A percentile compares a stretch with the other conserved stretches of the same genome.
Conservation (phyloP, 2,797 vertebrate species). For the Psittacula echo region DNA sequence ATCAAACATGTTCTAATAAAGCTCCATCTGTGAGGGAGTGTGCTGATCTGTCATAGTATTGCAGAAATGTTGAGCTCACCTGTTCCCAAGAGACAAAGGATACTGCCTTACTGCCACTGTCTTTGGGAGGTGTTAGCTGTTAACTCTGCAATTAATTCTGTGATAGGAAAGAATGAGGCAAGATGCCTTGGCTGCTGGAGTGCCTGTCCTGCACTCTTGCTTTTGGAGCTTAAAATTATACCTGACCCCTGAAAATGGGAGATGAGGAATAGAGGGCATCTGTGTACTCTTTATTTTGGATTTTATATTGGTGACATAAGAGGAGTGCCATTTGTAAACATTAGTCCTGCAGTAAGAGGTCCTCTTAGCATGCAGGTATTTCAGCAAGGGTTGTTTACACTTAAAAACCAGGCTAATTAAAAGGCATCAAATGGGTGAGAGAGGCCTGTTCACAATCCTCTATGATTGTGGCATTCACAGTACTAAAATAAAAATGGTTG, state of each 20-base stretch:
- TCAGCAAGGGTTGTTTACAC: not conserved
- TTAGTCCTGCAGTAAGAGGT: not conserved
- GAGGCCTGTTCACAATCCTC: not conserved
- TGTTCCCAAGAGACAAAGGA: not conserved
- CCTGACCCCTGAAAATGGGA: not conserved
- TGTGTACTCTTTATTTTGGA: not conserved
- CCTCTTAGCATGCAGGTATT: not conserved
- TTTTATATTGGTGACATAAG: not conserved
- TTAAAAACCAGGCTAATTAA: not conserved
- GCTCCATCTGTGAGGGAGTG: not conserved
- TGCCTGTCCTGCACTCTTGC: not conserved
- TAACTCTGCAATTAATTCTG: not conserved
- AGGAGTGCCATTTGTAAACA: not conserved
- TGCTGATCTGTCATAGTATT: not conserved
- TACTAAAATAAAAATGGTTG: not conserved
- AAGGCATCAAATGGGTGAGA: not conserved
- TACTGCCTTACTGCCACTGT: not conserved
- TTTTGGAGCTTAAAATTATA: not conserved
- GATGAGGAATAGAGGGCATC: not conserved
- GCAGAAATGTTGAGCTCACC: not conserved
- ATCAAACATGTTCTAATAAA: not conserved
- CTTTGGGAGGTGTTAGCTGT: not conserved
- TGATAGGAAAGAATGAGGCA: not conserved
- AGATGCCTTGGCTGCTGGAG: not conserved
- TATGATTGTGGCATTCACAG: fast-evolving